phyloP scores from a whole-genome alignment of 2,113 vertebrate genomes.

The Zapus hudsonius region DNA sequence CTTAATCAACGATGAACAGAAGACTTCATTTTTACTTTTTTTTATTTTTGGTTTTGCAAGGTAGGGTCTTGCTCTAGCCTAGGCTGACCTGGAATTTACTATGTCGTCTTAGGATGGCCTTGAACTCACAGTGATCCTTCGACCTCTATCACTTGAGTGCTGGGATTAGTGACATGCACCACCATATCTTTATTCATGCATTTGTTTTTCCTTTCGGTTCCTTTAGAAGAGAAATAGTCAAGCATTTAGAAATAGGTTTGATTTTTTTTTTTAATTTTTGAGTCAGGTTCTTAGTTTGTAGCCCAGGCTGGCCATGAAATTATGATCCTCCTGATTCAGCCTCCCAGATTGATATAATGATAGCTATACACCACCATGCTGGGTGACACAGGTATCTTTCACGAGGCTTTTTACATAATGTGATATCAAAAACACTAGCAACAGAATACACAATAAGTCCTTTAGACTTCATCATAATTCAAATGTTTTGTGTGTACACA shows the following conservation, averaged over 20 bases:
- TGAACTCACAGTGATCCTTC: too few species aligned
- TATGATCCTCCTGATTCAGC: not conserved
- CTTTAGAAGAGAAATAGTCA: slow-evolving; percentile 15
- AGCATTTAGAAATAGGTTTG: not conserved
- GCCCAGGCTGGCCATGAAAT: not conserved
- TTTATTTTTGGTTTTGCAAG: too few species aligned
- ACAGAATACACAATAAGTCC: not conserved
- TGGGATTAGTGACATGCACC: too few species aligned
- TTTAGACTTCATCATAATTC: slow-evolving; percentile 32
- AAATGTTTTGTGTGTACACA: slow-evolving; percentile 16
- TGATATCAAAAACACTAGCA: not conserved
- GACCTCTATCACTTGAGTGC: too few species aligned
- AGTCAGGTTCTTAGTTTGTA: not conserved
- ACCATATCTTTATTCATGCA: slow-evolving; percentile 5
- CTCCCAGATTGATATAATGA: not conserved
- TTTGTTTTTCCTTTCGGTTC: slow-evolving; percentile 44
- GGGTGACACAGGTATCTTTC: not conserved
- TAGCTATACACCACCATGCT: not conserved
- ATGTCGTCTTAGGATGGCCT: too few species aligned
- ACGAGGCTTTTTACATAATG: slow-evolving; percentile 2
- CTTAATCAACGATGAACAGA: not conserved
- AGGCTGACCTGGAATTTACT: too few species aligned
- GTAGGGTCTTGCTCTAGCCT: too few species aligned
- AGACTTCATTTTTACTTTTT: too few species aligned
- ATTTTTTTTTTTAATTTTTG: not conserved